These are phyloP conservation scores for Danio aesculapii DNA, from an alignment of 2,797 vertebrate genomes.

Conservation along the genomic window DNA sequence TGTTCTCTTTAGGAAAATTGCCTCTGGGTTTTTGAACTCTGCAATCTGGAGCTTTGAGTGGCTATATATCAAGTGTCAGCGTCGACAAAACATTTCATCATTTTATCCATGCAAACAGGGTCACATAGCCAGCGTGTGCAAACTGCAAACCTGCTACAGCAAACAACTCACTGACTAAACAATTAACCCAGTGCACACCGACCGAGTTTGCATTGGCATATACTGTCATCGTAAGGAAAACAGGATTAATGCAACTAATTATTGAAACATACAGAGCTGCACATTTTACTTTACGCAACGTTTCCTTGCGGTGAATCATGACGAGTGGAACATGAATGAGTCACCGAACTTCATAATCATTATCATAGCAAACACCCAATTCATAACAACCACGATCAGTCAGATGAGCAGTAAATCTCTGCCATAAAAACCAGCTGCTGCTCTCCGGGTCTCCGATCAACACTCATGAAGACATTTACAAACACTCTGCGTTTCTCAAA, in stretches of 20 bases:
- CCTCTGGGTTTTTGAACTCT: slow-evolving; percentile 6
- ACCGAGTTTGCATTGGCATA: not conserved
- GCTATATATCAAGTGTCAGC: slow-evolving; percentile 16
- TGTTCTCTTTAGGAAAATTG: slow-evolving; percentile 17
- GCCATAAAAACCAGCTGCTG: slow-evolving; percentile 32
- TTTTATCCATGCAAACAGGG: slow-evolving; percentile 10
- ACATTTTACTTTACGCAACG: not conserved
- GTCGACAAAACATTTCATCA: not conserved
- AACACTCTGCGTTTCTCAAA: not conserved
- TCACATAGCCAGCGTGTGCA: not conserved
- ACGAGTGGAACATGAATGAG: slow-evolving; percentile 19
- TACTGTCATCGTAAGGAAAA: not conserved
- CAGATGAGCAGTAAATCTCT: slow-evolving; percentile 15
- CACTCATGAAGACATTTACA: slow-evolving; percentile 11
- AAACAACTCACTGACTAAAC: not conserved
- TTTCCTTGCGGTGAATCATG: slow-evolving; percentile 22
- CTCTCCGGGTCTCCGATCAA: not conserved
- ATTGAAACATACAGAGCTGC: not conserved
- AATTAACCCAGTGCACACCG: not conserved
- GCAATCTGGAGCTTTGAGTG: not conserved
- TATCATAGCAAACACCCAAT: slow-evolving; percentile 28
- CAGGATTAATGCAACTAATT: slow-evolving; percentile 12
- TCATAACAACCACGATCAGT: slow-evolving; percentile 11
- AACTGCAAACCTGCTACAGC: not conserved
- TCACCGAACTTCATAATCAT: slow-evolving; percentile 31